Conservation (phyloP, 2,888 invertebrate species). For the Phyllotreta striolata region DNA sequence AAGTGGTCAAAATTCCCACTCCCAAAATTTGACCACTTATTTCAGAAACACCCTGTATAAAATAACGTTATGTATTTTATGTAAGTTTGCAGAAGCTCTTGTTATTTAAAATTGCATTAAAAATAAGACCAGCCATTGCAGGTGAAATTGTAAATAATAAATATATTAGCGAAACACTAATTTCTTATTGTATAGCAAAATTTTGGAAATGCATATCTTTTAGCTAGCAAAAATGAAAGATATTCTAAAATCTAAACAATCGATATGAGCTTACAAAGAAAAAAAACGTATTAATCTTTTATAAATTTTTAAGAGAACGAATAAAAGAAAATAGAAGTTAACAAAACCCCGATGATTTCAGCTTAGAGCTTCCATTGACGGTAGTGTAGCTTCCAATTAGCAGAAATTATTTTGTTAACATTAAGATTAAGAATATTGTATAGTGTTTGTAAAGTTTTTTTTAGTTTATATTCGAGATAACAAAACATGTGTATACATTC, state of each 20-base stretch:
- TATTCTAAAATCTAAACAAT: conserved; percentile 43
- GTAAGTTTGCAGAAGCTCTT: too few relatives aligned
- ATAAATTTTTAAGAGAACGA: conserved; percentile 52
- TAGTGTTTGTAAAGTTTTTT: conserved; percentile 17
- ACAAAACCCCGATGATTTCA: conserved; percentile 40
- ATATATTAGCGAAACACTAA: neutral
- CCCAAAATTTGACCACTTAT: too few relatives aligned
- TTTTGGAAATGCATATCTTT: conserved; percentile 40
- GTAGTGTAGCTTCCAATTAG: conserved; percentile 32
- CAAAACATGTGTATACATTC: neutral
- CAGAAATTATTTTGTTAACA: conserved; percentile 32
- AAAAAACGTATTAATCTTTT: conserved; percentile 52
- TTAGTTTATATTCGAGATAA: neutral
- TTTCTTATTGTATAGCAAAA: conserved; percentile 19
- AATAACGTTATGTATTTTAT: too few relatives aligned
- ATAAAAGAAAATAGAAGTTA: conserved; percentile 24
- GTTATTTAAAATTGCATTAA: neutral
- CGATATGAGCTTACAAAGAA: conserved; percentile 52
- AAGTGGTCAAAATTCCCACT: too few relatives aligned
- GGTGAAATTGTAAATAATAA: conserved; percentile 1
- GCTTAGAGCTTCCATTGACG: conserved; percentile 50
- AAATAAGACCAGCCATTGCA: neutral
- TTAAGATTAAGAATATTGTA: conserved; percentile 28
- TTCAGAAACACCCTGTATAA: too few relatives aligned
- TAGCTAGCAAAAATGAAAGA: conserved; percentile 33